These are phyloP conservation scores for Rhadinocentrus ornatus DNA, from an alignment of 2,797 vertebrate species.

Conservation along the genomic window DNA sequence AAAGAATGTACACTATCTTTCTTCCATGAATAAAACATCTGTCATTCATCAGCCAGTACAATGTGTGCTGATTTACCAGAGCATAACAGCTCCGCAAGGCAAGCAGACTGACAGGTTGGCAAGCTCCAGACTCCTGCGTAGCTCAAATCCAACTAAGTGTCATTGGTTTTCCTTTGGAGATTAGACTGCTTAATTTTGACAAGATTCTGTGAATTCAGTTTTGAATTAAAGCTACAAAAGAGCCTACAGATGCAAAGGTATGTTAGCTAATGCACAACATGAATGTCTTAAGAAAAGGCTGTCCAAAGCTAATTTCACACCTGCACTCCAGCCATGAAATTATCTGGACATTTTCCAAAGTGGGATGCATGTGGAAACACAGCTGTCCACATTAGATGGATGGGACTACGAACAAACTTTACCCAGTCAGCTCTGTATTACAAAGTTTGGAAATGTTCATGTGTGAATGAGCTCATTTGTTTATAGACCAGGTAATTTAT, in stretches of 20 bases:
- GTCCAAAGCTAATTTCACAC: slow-evolving; percentile 21
- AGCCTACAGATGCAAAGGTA: not conserved
- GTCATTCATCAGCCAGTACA: slow-evolving; percentile 77
- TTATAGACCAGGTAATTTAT: not conserved
- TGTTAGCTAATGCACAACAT: not conserved
- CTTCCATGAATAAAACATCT: slow-evolving; percentile 81
- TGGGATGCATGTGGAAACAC: not conserved
- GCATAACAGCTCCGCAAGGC: slow-evolving; percentile 57
- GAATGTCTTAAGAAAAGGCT: slow-evolving; percentile 7
- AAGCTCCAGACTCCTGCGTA: slow-evolving; percentile 35
- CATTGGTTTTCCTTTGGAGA: slow-evolving; percentile 33
- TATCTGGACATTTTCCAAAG: slow-evolving; percentile 3
- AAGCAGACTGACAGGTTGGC: slow-evolving; percentile 14
- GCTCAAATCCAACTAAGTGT: slow-evolving; percentile 35
- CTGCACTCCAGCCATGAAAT: slow-evolving; percentile 8
- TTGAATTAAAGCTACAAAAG: slow-evolving; percentile 12
- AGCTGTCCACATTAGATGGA: not conserved
- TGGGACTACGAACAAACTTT: not conserved
- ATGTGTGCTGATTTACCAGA: slow-evolving; percentile 73
- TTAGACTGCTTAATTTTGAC: slow-evolving; percentile 37
- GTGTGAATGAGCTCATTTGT: not conserved
- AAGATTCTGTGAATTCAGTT: slow-evolving; percentile 21
- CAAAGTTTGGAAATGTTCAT: not conserved
- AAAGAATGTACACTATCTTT: slow-evolving; percentile 78
- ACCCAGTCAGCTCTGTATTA: not conserved